Evolutionary conservation across 2,888 invertebrate genomes (phyloP), one percentile per base, ranked within the genome.

Genomic region (Diplazon laetatorius): DNA sequence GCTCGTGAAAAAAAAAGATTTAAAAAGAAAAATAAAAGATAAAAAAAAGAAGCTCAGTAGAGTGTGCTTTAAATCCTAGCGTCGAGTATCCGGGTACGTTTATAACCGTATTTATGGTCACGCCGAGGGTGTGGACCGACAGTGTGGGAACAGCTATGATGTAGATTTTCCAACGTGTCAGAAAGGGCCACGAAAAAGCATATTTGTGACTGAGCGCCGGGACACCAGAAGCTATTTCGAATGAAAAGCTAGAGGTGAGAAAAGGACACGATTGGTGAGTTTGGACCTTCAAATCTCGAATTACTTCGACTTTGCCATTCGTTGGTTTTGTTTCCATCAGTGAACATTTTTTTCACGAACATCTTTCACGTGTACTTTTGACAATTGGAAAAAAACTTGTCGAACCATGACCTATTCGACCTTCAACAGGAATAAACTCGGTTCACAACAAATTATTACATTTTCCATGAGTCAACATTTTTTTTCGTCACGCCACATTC

Each of bases 61-160:
- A 70, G 60, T 52, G 66, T 73, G 59, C 65, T 73, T 76, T 52
- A 68, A 46, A 62, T 52, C 39, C 69, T 35, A 18, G 50, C 22
- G 52, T 69, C 52, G 66, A 66, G 66, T 42, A 55, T 55, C 52
- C n/a, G 14, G 35, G 12, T 44, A 55, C 55, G 35, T 55, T 55
- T 22, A 66, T 66, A 66, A 39, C 18, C 66, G 66, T 66, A 66
- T 66, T 66, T 55, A 68, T 30, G 30, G 66, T 68, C 44, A 55
- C 16, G 42, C 52, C 16, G 25, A 39, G 22, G 22, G 6, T 55
- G 18, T 39, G 14, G 16, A 42, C 18, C 30, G 16, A 55, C 18
- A 6, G 8, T 4, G 39, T n/a, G 30, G 18, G n/a, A 20, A 42
- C 16, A 44, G 30, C 44, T 44, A 12, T 42, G n/a, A 68, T 30